Evolutionary conservation across 2,888 invertebrate genomes (phyloP).

Genomic region (Peribatodes rhomboidaria): DNA sequence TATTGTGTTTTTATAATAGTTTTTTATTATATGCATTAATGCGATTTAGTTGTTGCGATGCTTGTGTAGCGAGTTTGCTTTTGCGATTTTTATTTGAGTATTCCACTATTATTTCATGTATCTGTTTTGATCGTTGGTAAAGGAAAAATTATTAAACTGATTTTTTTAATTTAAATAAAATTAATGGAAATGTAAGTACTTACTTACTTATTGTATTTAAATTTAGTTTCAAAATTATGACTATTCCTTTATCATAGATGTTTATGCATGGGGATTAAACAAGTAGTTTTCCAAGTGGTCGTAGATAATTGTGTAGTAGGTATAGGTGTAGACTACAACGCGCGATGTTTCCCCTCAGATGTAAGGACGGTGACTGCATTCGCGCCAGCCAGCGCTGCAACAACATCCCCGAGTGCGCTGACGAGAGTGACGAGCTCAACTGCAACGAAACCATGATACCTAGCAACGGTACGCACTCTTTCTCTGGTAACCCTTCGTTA

Average conservation of each 20-base stretch:
- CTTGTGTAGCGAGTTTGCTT: background rate
- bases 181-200: too few species aligned
- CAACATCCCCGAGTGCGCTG: conserved; percentile 84
- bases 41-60: conserved; percentile 5
- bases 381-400: conserved; percentile 83
- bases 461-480: conserved; percentile 54
- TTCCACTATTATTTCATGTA: background rate
- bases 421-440: conserved; percentile 85
- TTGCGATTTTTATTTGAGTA: background rate
- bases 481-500: background rate
- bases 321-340: conserved; percentile 11
- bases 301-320: conserved; percentile 2
- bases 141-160: background rate
- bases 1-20: background rate
- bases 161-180: too few species aligned
- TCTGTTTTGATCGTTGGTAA: background rate
- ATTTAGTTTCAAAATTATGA: background rate
- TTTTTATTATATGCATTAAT: background rate
- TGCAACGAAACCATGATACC: conserved; percentile 77
- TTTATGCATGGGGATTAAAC: background rate
- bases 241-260: background rate
- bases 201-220: too few species aligned
- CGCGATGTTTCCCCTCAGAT: conserved; percentile 66
- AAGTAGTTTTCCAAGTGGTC: background rate
- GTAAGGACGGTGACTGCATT: conserved; percentile 81